phyloP scores from a whole-genome alignment of 2,797 vertebrate genomes.

The Cyclopterus lumpus region DNA sequence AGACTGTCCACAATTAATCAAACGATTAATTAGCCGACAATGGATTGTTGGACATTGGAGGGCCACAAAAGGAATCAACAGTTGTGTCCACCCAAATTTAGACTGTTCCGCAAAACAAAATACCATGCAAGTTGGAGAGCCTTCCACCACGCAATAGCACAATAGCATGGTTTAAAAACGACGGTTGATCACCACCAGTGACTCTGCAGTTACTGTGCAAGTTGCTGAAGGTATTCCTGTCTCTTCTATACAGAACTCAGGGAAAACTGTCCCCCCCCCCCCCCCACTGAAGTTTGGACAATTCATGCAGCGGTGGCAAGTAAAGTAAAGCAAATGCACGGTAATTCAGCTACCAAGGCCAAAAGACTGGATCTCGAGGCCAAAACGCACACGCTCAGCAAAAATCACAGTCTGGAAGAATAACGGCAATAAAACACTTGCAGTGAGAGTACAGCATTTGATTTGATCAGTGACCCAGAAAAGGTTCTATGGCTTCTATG shows the following conservation, averaged over 20 bases:
- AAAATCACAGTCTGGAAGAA: constrained; percentile 48
- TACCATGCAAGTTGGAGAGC: neutral
- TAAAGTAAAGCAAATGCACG: neutral
- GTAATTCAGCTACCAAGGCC: constrained; percentile 21
- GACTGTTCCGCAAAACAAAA: neutral
- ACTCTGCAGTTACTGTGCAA: constrained; percentile 16
- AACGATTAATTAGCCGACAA: neutral
- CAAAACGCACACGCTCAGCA: constrained; percentile 41
- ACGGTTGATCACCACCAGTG: constrained; percentile 14
- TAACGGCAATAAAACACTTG: constrained; percentile 51
- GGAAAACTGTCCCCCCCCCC: constrained; percentile 21
- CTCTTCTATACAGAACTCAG: neutral
- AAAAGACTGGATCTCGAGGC: constrained; percentile 25
- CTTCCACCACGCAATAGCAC: neutral
- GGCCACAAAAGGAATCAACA: neutral
- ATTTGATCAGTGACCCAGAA: constrained; percentile 46
- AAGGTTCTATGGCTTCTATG: constrained; percentile 30
- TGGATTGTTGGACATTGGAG: neutral
- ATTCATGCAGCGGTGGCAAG: constrained; percentile 5
- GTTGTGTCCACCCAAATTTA: neutral
- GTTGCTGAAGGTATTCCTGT: constrained; percentile 2
- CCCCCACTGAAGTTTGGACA: constrained; percentile 23
- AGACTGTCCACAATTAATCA: neutral
- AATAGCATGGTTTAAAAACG: neutral
- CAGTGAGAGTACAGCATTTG: constrained; percentile 21